phyloP scores from a whole-genome alignment of 2,113 vertebrate genomes.

The Morphnarchus princeps region DNA sequence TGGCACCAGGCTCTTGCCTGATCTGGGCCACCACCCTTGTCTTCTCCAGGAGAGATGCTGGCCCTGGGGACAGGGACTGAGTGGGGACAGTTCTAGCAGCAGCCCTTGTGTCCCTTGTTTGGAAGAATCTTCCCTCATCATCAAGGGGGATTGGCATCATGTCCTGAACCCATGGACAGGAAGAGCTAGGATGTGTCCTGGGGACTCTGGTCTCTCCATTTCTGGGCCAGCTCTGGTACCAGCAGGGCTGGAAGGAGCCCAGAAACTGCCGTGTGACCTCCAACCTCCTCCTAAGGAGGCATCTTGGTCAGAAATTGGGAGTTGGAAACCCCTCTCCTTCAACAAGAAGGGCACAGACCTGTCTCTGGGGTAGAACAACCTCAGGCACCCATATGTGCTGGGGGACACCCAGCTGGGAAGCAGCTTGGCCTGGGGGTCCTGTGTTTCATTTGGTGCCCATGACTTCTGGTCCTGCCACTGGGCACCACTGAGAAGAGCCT shows the following conservation, averaged over 20 bases:
- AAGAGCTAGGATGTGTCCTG: too few species aligned
- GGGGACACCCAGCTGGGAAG: not conserved
- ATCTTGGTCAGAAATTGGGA: accelerated
- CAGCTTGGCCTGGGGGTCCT: not conserved
- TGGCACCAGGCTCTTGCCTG: not conserved
- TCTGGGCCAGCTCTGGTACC: not conserved
- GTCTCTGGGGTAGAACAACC: not conserved
- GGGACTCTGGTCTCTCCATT: not conserved
- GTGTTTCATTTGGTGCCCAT: not conserved
- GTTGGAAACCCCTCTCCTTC: not conserved
- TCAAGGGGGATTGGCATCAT: accelerated
- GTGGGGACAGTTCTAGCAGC: not conserved
- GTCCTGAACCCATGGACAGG: not conserved
- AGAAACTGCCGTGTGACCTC: not conserved
- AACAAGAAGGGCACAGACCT: not conserved
- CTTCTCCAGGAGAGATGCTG: not conserved
- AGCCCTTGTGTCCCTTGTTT: not conserved
- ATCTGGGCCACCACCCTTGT: too few species aligned
- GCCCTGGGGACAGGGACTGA: not conserved
- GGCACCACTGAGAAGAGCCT: not conserved
- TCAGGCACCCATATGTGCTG: not conserved
- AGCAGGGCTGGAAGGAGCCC: not conserved
- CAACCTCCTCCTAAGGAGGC: not conserved
- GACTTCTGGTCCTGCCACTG: not conserved
- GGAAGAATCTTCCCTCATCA: not conserved